Conservation (phyloP, 64 coral and sea anemone genomes). For the Acropora yongei region DNA sequence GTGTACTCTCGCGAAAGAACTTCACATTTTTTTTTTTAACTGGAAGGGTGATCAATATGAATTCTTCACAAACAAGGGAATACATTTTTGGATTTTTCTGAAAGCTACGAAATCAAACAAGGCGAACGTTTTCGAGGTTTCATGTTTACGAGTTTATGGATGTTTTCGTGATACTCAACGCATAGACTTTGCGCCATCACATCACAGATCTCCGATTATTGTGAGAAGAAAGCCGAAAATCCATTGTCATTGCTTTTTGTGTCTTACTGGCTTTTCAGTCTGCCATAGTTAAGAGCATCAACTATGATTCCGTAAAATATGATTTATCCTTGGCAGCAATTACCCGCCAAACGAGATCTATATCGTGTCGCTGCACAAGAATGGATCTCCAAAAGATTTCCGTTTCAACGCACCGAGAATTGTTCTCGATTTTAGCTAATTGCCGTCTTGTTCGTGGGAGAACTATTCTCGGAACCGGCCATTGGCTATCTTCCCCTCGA, state of each 20-base stretch:
- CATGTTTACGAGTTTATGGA: not conserved
- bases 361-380: no score
- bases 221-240: not conserved
- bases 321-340: not conserved
- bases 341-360: no score
- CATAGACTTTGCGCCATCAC: not conserved
- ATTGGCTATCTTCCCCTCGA: no score
- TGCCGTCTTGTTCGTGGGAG: no score
- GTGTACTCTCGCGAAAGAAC: not conserved
- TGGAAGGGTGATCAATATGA: not conserved
- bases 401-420: no score
- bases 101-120: not conserved
- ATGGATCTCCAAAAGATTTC: no score
- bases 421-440: no score
- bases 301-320: not conserved
- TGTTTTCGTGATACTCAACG: not conserved
- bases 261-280: not conserved
- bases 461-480: no score
- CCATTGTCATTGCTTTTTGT: not conserved
- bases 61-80: not conserved
- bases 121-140: no score
- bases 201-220: no score
- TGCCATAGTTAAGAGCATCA: not conserved
- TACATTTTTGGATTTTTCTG: not conserved
- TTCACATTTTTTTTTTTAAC: not conserved